phyloP scores from a whole-genome alignment of 1,140 invertebrate species.

The Drosophila obscura region DNA sequence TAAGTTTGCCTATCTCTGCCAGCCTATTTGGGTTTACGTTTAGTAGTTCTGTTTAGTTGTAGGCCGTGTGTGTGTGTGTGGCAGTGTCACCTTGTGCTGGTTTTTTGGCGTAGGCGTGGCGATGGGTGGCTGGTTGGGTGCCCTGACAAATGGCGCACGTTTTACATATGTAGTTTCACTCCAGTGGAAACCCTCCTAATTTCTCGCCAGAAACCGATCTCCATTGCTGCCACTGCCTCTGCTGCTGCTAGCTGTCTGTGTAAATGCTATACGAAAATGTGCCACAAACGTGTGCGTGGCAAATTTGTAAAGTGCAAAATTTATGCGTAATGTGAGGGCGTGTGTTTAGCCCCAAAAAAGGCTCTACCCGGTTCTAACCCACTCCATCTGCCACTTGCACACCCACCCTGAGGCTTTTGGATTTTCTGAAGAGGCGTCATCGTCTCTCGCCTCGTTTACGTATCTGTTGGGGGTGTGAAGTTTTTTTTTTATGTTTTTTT shows the following conservation, averaged over 20 bases:
- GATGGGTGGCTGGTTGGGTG: slow-evolving; percentile 14
- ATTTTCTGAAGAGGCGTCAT: slow-evolving; percentile 16
- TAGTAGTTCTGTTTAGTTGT: slow-evolving; percentile 26
- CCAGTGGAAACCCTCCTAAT: slow-evolving; percentile 35
- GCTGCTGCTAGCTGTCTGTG: slow-evolving; percentile 28
- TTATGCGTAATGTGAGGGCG: slow-evolving; percentile 80
- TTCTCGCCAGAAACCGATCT: not conserved
- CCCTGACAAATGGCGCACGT: slow-evolving; percentile 76
- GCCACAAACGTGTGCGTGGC: slow-evolving; percentile 80
- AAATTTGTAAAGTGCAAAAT: slow-evolving; percentile 82
- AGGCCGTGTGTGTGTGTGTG: slow-evolving; percentile 20
- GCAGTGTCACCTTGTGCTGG: slow-evolving; percentile 54
- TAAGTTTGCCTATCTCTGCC: too few relatives aligned
- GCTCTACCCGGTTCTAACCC: not conserved
- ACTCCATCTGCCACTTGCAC: not conserved
- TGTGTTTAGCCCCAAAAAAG: slow-evolving; percentile 38
- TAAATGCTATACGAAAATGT: slow-evolving; percentile 75
- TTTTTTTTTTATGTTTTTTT: slow-evolving; percentile 33
- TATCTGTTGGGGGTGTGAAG: slow-evolving; percentile 45
- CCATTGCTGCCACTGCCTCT: not conserved
- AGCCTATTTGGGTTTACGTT: not conserved
- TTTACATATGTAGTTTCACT: slow-evolving; percentile 74
- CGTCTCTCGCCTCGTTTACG: not conserved
- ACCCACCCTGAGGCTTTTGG: not conserved
- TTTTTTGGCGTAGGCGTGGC: too few relatives aligned